Evolutionary conservation across 2,797 vertebrate genomes (phyloP).

Genomic region (Euphonia xanthogaster): DNA sequence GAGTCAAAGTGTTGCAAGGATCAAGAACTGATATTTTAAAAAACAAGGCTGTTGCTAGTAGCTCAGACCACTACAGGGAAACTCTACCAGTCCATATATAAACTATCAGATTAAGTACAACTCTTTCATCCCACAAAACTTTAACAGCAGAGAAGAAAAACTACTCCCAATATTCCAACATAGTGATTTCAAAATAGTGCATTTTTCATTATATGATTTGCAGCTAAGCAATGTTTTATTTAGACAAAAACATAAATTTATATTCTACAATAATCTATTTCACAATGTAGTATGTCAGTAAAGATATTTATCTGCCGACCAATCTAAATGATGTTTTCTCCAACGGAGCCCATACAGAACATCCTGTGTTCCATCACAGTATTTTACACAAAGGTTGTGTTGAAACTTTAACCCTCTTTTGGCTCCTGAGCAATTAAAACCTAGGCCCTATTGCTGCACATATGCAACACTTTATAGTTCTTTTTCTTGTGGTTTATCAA

Average conservation of each 20-base stretch:
- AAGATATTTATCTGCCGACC: not conserved
- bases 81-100: not conserved
- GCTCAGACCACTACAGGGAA: constrained; percentile 18
- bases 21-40: not conserved
- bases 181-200: not conserved
- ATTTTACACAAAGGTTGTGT: not conserved
- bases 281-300: not conserved
- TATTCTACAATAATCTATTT: not conserved
- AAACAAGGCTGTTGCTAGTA: not conserved
- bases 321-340: not conserved
- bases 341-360: not conserved
- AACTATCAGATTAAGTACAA: not conserved
- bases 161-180: not conserved
- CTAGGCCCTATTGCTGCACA: not conserved
- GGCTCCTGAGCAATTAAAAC: not conserved
- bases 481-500: not conserved
- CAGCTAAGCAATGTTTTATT: not conserved
- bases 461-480: not conserved
- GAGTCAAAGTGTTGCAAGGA: not conserved
- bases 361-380: not conserved
- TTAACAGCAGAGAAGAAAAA: not conserved
- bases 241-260: not conserved
- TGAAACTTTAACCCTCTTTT: not conserved
- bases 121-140: fast-evolving
- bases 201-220: not conserved